Percentiles rank a stretch among this genome's conserved stretches.
phyloP scores from a whole-genome alignment of 1,140 invertebrate genomes.

The Saccostrea glomerata region DNA sequence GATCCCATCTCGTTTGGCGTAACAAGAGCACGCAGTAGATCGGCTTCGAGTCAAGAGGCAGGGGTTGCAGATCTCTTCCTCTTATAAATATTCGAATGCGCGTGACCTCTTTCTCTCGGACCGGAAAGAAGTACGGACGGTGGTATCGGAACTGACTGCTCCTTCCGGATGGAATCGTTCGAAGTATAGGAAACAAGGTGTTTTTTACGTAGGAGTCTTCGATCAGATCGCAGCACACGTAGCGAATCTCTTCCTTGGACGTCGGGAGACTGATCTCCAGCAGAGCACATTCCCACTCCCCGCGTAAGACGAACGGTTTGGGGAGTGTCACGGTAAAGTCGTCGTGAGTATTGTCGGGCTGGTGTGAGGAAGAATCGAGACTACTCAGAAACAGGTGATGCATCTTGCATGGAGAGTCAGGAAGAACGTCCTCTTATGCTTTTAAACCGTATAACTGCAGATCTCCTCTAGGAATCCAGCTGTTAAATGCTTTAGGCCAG shows the following conservation, averaged over 20 bases:
- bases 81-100: slow-evolving; percentile 47
- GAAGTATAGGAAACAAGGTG: slow-evolving; percentile 12
- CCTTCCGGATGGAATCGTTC: slow-evolving; percentile 8
- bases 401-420: background rate
- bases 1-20: slow-evolving; percentile 44
- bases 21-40: slow-evolving; percentile 28
- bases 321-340: slow-evolving; percentile 49
- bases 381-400: slow-evolving; percentile 51
- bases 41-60: slow-evolving; percentile 21
- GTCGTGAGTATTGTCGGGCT: slow-evolving; percentile 26
- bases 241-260: background rate
- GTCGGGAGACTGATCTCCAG: slow-evolving; percentile 34
- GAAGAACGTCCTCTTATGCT: slow-evolving; percentile 15
- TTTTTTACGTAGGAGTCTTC: slow-evolving; percentile 43
- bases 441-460: slow-evolving; percentile 13
- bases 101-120: slow-evolving; percentile 38
- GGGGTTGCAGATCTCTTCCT: slow-evolving; percentile 30
- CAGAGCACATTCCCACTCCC: slow-evolving; percentile 48
- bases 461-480: background rate
- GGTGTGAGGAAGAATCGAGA: background rate
- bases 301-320: slow-evolving; percentile 37
- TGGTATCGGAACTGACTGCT: slow-evolving; percentile 13
- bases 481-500: slow-evolving; percentile 40
- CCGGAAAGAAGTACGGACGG: slow-evolving; percentile 31
- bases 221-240: slow-evolving; percentile 45